Evolutionary conservation across 2,888 invertebrate genomes (phyloP).

Genomic region (Phoenoteleia sp.): DNA sequence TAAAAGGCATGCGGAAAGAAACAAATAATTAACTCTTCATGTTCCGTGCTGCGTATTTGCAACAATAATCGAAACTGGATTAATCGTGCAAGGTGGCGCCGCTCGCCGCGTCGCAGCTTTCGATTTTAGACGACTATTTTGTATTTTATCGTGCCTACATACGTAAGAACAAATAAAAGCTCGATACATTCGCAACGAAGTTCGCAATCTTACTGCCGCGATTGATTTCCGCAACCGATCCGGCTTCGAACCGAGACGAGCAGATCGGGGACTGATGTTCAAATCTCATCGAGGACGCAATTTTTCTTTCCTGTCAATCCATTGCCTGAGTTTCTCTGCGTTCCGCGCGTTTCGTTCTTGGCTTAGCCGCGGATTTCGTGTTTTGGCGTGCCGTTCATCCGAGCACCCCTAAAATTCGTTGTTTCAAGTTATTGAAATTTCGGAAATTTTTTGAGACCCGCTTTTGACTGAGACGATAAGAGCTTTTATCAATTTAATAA

Average conservation of each 20-base stretch:
- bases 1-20: background rate
- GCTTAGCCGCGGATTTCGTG: no score
- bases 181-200: slow-evolving; percentile 67
- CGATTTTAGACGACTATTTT: slow-evolving; percentile 62
- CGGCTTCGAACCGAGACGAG: no score
- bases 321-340: no score
- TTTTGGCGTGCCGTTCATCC: no score
- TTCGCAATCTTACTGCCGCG: slow-evolving; percentile 63
- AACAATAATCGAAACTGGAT: slow-evolving; percentile 41
- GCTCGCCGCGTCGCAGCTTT: slow-evolving; percentile 46
- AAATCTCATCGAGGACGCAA: background rate
- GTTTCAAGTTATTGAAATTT: no score
- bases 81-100: slow-evolving; percentile 24
- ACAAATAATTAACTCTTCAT: slow-evolving; percentile 44
- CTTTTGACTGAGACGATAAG: no score
- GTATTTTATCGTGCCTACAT: slow-evolving; percentile 71
- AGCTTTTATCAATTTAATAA: no score
- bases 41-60: slow-evolving; percentile 43
- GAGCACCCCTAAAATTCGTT: no score
- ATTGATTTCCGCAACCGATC: slow-evolving; percentile 1
- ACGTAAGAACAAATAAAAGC: slow-evolving; percentile 64
- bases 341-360: no score
- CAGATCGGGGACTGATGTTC: background rate
- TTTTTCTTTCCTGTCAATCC: no score
- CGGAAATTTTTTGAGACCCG: no score